These are phyloP conservation scores for Bombus affinis DNA, from an alignment of 1,140 invertebrate genomes.

Conservation along the genomic window DNA sequence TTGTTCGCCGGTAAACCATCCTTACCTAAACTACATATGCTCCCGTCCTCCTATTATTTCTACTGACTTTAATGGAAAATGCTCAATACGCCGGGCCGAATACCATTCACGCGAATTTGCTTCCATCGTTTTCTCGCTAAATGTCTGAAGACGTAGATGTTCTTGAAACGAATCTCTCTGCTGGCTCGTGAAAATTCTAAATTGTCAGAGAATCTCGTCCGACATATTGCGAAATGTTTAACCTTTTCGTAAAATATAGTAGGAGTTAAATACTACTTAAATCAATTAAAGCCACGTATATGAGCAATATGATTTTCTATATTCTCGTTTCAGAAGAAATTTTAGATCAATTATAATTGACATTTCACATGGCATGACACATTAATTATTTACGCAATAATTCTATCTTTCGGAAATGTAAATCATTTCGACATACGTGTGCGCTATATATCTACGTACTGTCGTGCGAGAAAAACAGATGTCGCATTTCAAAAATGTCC, in stretches of 20 bases:
- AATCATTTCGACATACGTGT: too few relatives aligned
- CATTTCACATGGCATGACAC: too few relatives aligned
- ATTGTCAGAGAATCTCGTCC: too few relatives aligned
- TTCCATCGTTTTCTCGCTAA: neutral
- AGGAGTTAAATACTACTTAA: neutral
- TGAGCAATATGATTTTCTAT: neutral
- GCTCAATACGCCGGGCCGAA: neutral
- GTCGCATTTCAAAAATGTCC: neutral
- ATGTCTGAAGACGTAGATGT: neutral
- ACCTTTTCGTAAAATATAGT: too few relatives aligned
- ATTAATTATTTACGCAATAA: too few relatives aligned
- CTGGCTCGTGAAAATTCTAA: neutral
- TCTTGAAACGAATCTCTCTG: neutral
- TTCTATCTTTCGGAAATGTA: too few relatives aligned
- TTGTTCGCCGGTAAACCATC: conserved; percentile 15
- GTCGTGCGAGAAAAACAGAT: neutral
- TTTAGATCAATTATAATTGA: too few relatives aligned
- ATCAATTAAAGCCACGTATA: neutral
- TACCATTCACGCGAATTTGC: neutral
- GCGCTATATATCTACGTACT: too few relatives aligned
- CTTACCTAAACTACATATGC: conserved; percentile 38
- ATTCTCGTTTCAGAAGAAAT: too few relatives aligned
- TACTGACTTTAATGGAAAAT: conserved; percentile 4
- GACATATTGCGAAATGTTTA: too few relatives aligned
- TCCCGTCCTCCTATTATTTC: conserved; percentile 20